Evolutionary conservation across 2,888 invertebrate genomes (phyloP), one percentile per base, ranked within the genome.

Genomic region (Nomada ferruginata): DNA sequence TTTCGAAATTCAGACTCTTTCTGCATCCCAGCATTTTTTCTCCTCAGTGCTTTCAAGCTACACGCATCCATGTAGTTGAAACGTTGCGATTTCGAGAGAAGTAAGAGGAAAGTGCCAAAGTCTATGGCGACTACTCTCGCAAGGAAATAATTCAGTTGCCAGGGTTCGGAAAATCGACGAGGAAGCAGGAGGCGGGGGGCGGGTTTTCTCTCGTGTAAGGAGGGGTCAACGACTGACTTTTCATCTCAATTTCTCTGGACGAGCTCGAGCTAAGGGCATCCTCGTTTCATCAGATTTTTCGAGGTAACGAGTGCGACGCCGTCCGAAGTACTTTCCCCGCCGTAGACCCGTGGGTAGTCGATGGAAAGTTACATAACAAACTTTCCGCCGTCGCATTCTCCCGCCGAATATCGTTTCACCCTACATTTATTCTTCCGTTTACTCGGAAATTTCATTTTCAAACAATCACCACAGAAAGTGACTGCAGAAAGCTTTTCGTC

Each of bases 241-340:
- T 85, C 83, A 83, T 83, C 83, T 80, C 76, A 82, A 79, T 85
- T 70, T 69, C 74, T 44, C 60, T 75, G 50, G 71, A 65, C 68
- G 60, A 69, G 60, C 29, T 72, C 13, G 73, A 79, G 59, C 68
- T 36, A 53, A 36, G 23, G 66, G 65, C 80, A 81, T 75, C 78
- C 80, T 74, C 82, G 71, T 87, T 84, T 87, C 87, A 85, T 87
- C 82, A 82, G 82, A 78, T 82, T 78, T 78, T 86, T 79, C 64
- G 64, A 29, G 71, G 79, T 71, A 69, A 86, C 66, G 80, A 68
- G 66, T 36, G n/a, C 63, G 26, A 63, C 64, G 18, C 65, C 26
- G 59, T 23, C n/a, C 72, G 36, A 64, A 18, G 13, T 23, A 42
- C 50, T 71, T 26, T 42, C 63, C n/a, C 60, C 18, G 44, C 55